Evolutionary conservation across 2,797 vertebrate genomes (phyloP).

Genomic region (Streptopelia turtur): DNA sequence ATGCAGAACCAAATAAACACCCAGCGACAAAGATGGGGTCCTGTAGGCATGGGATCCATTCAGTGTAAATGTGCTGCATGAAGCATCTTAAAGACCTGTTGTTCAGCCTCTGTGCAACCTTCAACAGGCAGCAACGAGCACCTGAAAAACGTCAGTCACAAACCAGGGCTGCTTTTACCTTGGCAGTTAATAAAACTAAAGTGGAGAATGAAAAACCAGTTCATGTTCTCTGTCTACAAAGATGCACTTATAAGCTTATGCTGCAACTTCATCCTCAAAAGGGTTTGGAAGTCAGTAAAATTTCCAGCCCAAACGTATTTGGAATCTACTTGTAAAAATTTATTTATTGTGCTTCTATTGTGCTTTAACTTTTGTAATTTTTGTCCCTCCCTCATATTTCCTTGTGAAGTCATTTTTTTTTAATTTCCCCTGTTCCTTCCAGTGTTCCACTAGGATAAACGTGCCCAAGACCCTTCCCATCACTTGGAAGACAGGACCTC

Average conservation of each 20-base stretch:
- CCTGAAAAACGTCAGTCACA: neutral
- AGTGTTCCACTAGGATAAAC: neutral
- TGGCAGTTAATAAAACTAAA: neutral
- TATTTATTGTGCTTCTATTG: neutral
- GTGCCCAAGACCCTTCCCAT: neutral
- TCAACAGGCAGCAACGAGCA: neutral
- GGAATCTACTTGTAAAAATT: neutral
- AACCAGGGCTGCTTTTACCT: neutral
- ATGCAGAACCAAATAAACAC: neutral
- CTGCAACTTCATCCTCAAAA: neutral
- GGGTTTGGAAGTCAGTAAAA: neutral
- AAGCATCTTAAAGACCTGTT: neutral
- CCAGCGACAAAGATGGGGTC: neutral
- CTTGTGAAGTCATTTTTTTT: neutral
- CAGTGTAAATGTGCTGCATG: rapidly evolving
- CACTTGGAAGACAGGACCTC: neutral
- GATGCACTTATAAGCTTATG: neutral
- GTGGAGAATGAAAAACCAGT: neutral
- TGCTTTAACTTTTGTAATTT: neutral
- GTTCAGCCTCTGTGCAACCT: neutral
- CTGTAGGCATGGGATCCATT: neutral
- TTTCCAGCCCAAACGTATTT: neutral
- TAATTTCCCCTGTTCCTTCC: neutral
- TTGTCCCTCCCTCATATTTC: neutral
- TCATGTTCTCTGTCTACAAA: neutral